These are phyloP conservation scores for Agonopterix subpropinquella DNA, from an alignment of 2,888 invertebrate species.

Conservation along the genomic window DNA sequence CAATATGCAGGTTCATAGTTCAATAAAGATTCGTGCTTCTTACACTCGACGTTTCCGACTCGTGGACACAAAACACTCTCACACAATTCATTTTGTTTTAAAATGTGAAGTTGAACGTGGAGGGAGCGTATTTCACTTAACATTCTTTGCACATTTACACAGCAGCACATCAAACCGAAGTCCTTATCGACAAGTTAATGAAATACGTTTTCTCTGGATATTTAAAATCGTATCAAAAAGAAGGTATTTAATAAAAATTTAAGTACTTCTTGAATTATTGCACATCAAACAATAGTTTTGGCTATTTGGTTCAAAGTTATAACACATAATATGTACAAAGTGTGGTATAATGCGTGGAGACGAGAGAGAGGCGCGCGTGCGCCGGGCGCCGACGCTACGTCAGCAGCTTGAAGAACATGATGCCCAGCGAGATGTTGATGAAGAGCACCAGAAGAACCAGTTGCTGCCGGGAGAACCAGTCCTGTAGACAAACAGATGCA, in stretches of 20 bases:
- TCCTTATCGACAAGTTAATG: slow-evolving; percentile 41
- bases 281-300: slow-evolving; percentile 43
- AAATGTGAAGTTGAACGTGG: slow-evolving; percentile 40
- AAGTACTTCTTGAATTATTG: slow-evolving; percentile 31
- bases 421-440: slow-evolving; percentile 95
- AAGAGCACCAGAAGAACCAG: slow-evolving; percentile 94
- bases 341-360: slow-evolving; percentile 28
- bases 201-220: slow-evolving; percentile 34
- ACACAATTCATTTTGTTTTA: slow-evolving; percentile 37
- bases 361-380: slow-evolving; percentile 44
- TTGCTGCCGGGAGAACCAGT: slow-evolving; percentile 98
- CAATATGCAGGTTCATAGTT: slow-evolving; percentile 62
- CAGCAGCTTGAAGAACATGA: slow-evolving; percentile 96
- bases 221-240: slow-evolving; percentile 40
- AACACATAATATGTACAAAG: slow-evolving; percentile 45
- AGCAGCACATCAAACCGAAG: slow-evolving; percentile 59
- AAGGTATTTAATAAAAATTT: slow-evolving; percentile 32
- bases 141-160: slow-evolving; percentile 58
- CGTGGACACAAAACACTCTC: slow-evolving; percentile 56
- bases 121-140: slow-evolving; percentile 42
- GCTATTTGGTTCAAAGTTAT: slow-evolving; percentile 44
- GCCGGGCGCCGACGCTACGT: slow-evolving; percentile 86
- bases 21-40: slow-evolving; percentile 44
- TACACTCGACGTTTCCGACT: slow-evolving; percentile 46
- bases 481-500: slow-evolving; percentile 72